Evolutionary conservation across 1,140 invertebrate genomes (phyloP).

Genomic region (Drosophila aff.): DNA sequence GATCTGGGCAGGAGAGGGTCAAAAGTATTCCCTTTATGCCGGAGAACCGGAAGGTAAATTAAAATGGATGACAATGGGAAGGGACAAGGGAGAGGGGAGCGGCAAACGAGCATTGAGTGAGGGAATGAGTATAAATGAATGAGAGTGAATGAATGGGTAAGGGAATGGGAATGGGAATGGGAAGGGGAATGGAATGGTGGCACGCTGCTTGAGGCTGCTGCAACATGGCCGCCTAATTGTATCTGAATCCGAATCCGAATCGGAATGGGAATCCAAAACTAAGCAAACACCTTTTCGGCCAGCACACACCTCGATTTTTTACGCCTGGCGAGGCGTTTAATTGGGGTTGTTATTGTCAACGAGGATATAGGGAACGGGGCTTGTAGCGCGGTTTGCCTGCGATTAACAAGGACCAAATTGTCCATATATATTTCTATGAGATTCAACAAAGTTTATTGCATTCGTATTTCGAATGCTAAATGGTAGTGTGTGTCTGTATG

Average conservation of each 20-base stretch:
- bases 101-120: constrained; percentile 77
- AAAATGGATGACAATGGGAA: constrained; percentile 82
- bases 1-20: constrained; percentile 23
- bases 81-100: constrained; percentile 40
- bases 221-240: constrained; percentile 50
- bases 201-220: constrained; percentile 48
- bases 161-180: constrained; percentile 14
- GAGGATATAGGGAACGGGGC: not conserved
- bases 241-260: constrained; percentile 18
- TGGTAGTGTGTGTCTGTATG: not conserved
- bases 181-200: constrained; percentile 27
- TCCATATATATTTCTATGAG: constrained; percentile 30
- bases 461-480: constrained; percentile 39
- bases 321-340: constrained; percentile 72
- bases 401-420: constrained; percentile 31
- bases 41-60: constrained; percentile 79
- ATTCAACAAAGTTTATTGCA: constrained; percentile 77
- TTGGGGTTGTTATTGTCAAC: constrained; percentile 68
- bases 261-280: constrained; percentile 4
- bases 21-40: constrained; percentile 33
- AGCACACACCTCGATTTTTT: constrained; percentile 61
- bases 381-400: constrained; percentile 40
- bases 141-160: constrained; percentile 22
- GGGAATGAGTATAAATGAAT: constrained; percentile 31
- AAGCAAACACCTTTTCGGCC: constrained; percentile 67